Evolutionary conservation across 1,140 invertebrate species (phyloP), one percentile per base, ranked within the genome.

Genomic region (Colletes latitarsis): DNA sequence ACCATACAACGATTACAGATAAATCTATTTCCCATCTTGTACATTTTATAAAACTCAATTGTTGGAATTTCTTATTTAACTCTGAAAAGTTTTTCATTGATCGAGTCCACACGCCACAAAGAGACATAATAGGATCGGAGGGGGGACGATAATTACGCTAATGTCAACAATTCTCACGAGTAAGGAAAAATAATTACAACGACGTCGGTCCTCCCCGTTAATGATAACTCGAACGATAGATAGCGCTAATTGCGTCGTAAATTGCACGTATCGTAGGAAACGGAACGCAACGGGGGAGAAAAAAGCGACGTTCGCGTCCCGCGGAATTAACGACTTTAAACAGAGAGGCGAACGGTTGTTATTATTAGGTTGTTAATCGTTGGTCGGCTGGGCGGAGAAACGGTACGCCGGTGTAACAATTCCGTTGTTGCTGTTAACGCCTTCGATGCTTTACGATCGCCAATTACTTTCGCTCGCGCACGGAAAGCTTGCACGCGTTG

Each of bases 371-470:
- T 81, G 84, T 90, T 89, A 89, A 88, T 88, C 77, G 82, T 82
- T 67, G 12, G 63, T 39, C 77, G 41, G 55, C 63, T 55, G 81
- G 69, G 46, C 74, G 70, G 55, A 71, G 21, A 39, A 30, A 30
- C 30, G 30, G 30, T 30, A 30, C 30, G 60, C 12, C 60, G 46
- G 17, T 77, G 73, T 77, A 89, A 89, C 83, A 82, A 87, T 90
- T 87, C 14, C 80, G 83, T 87, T 88, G 84, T 87, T 87, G 83
- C 87, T 85, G 85, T 90, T 89, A 88, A 88, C 90, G 71, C 87
- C 89, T 90, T 82, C 68, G 85, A 90, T 88, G 85, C 86, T 90
- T 91, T 91, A 90, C 89, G 90, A 90, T 90, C 85, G 70, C 81
- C 91, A 90, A 90, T 92, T 89, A 90, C 84, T 84, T 77, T 46